These are phyloP conservation scores for Noctua janthe DNA, from an alignment of 2,888 invertebrate species.

Conservation along the genomic window DNA sequence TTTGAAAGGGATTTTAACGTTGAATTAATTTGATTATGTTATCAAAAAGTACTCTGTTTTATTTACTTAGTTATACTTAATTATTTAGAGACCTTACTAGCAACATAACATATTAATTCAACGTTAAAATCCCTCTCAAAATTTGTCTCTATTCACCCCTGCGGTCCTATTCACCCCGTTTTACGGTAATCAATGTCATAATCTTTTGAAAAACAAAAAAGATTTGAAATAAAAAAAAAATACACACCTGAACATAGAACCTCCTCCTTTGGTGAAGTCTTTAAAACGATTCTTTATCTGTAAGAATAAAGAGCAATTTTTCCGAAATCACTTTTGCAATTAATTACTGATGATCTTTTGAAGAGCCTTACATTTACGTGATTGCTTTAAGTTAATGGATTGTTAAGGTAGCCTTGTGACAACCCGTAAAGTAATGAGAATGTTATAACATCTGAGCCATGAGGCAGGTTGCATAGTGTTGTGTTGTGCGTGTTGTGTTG, in stretches of 20 bases:
- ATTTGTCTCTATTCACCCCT: too few relatives aligned
- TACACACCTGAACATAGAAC: too few relatives aligned
- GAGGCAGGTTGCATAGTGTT: neutral
- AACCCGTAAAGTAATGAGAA: neutral
- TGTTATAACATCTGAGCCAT: neutral
- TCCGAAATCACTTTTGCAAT: neutral
- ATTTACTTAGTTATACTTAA: too few relatives aligned
- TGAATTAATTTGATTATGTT: too few relatives aligned
- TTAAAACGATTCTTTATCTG: neutral
- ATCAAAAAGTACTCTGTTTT: too few relatives aligned
- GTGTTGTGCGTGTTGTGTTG: too few relatives aligned
- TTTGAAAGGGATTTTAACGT: too few relatives aligned
- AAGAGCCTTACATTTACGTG: neutral
- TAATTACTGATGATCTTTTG: neutral
- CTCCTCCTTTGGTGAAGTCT: too few relatives aligned
- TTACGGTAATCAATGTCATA: neutral
- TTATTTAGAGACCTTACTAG: too few relatives aligned
- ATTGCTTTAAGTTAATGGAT: constrained; percentile 6
- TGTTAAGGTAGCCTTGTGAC: neutral
- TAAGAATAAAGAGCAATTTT: neutral
- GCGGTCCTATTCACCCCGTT: too few relatives aligned
- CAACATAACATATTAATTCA: too few relatives aligned
- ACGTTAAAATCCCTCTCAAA: too few relatives aligned
- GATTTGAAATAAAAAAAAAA: neutral
- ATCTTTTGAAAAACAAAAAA: neutral